phyloP scores from a whole-genome alignment of 2,888 invertebrate genomes.

The Clostera curtula region DNA sequence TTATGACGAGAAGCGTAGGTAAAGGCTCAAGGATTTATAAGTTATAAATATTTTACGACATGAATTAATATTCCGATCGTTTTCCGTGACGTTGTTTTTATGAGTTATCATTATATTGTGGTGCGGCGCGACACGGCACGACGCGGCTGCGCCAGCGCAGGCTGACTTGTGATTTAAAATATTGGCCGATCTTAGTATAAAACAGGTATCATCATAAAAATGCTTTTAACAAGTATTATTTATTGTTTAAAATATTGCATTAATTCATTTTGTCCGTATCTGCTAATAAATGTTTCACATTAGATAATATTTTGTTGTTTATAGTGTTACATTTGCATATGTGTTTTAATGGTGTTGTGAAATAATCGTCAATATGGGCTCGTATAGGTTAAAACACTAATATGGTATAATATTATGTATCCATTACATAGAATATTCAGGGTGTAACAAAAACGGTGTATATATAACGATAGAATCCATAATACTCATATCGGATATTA shows the following conservation, averaged over 20 bases:
- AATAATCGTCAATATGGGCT: no score
- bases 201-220: constrained; percentile 61
- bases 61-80: constrained; percentile 75
- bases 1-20: constrained; percentile 74
- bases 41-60: constrained; percentile 75
- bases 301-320: constrained; percentile 22
- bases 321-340: constrained; percentile 6
- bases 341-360: neutral
- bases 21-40: constrained; percentile 75
- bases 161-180: constrained; percentile 42
- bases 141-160: constrained; percentile 33
- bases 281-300: constrained; percentile 28
- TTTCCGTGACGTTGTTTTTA: constrained; percentile 73
- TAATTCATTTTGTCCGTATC: constrained; percentile 39
- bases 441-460: no score
- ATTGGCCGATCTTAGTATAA: constrained; percentile 58
- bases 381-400: no score
- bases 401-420: no score
- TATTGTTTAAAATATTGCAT: constrained; percentile 56
- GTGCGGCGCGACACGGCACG: constrained; percentile 47
- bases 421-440: no score
- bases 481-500: no score
- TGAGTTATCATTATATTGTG: constrained; percentile 74
- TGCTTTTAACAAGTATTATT: constrained; percentile 58
- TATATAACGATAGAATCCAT: no score